Evolutionary conservation across 1,140 invertebrate genomes (phyloP), one percentile per base, ranked within the genome.

Genomic region (Parapsyche elsis): DNA sequence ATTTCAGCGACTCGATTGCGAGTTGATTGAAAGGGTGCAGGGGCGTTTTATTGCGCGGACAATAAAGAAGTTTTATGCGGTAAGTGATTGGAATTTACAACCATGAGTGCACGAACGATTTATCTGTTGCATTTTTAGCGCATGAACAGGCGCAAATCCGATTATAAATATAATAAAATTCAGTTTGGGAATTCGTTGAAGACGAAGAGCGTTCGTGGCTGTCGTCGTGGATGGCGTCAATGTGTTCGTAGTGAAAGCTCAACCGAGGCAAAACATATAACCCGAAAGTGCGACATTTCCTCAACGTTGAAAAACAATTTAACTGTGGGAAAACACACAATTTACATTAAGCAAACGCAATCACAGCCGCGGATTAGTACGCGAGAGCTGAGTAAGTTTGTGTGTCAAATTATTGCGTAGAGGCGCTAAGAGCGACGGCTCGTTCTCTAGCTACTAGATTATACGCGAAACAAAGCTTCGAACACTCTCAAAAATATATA

Each of bases 241-340:
- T 23, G 75, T 38, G 75, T 64, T 10, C 21, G 75, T 9, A 61
- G 23, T 24, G 45, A 21, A 53, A n/a, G 46, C 53, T 76, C 59
- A 76, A 30, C 74, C 19, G 21, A 61, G 45, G 23, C 74, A 24
- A 46, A 76, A 49, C 24, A 49, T 30, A 26, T n/a, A 16, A 49
- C 23, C 14, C 19, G 57, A 19, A 9, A 21, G 44, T 26, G 70
- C 64, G 78, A 79, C 70, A 74, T 80, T 80, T 57, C n/a, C 77
- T 71, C 71, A 76, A 45, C 59, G 71, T 9, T 79, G 81, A 83
- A 83, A 83, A 83, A 83, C 81, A 83, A 83, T 83, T 81, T 76
- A 81, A 79, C 46, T 77, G 79, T 67, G 76, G 79, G 71, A 83
- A 81, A 83, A 83, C 81, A 83, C 79, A 83, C 79, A 79, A 83